Conservation (phyloP, 2,113 vertebrate species). For the Dinomys branickii region DNA sequence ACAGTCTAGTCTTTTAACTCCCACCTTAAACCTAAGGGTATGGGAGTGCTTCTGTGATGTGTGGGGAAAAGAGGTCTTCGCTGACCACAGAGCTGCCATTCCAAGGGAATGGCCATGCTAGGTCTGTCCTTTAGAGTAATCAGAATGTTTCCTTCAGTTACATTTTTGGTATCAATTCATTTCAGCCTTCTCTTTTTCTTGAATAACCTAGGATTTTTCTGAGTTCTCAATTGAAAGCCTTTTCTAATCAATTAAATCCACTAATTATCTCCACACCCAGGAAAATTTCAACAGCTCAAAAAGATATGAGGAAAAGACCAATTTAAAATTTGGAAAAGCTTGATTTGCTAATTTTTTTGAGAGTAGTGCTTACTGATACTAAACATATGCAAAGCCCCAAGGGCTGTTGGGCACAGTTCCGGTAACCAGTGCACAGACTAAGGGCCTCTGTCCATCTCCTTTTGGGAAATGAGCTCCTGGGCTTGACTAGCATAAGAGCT, state of each 20-base stretch:
- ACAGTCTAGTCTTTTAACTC: not conserved
- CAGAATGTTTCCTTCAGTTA: not conserved
- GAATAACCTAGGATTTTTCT: not conserved
- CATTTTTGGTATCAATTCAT: not conserved
- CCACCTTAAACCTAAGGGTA: too few species aligned
- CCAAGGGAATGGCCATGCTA: fast-evolving
- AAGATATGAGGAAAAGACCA: not conserved
- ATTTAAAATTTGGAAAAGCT: not conserved
- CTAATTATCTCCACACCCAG: not conserved
- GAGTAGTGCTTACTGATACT: not conserved
- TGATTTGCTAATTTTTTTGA: not conserved
- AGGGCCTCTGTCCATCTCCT: not conserved
- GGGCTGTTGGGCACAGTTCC: not conserved
- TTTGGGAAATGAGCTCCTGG: not conserved
- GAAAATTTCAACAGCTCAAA: not conserved
- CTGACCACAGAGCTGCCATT: not conserved
- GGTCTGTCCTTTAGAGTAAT: not conserved
- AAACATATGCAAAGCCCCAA: not conserved
- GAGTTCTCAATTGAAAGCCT: not conserved
- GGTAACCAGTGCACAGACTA: fast-evolving
- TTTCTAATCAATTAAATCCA: not conserved
- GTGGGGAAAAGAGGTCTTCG: too few species aligned
- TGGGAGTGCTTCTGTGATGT: fast-evolving
- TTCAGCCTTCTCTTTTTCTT: not conserved
- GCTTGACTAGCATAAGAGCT: not conserved